A percentile compares a stretch with the other conserved stretches of the same genome.
Conservation (phyloP, 2,113 vertebrate genomes). For the Alethe castanea region DNA sequence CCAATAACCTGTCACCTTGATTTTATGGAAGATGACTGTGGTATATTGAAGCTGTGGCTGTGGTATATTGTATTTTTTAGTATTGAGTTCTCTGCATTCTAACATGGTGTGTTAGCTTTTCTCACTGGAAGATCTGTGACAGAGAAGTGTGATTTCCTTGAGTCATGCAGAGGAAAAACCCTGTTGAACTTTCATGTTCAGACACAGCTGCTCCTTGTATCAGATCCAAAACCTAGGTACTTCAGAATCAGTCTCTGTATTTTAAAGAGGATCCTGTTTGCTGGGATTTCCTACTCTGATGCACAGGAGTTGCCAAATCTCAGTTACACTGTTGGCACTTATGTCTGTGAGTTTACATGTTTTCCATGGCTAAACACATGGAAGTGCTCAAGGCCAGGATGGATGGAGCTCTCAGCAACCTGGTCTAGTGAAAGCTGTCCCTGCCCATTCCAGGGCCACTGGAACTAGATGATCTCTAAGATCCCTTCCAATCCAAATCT, state of each 20-base stretch:
- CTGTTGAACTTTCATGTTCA: background rate
- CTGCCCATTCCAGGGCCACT: background rate
- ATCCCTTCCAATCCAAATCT: background rate
- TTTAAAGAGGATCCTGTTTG: background rate
- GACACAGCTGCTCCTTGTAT: background rate
- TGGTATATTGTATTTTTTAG: background rate
- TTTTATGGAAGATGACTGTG: background rate
- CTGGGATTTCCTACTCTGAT: background rate
- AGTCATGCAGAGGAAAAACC: background rate
- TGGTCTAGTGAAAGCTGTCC: background rate
- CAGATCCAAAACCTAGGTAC: background rate
- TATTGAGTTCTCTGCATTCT: background rate
- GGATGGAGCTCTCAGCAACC: background rate
- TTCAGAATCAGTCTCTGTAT: background rate
- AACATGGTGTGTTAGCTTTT: background rate
- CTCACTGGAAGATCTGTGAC: background rate
- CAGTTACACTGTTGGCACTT: background rate
- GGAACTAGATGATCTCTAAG: background rate
- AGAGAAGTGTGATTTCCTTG: background rate
- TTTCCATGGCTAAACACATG: background rate
- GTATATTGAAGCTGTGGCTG: background rate
- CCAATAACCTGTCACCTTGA: background rate
- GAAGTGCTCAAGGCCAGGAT: background rate
- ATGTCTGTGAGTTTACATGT: fast-evolving
- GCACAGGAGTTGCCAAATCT: background rate